These are phyloP conservation scores for Oscheius sp. DNA, from an alignment of 2,888 invertebrate genomes.

Conservation along the genomic window DNA sequence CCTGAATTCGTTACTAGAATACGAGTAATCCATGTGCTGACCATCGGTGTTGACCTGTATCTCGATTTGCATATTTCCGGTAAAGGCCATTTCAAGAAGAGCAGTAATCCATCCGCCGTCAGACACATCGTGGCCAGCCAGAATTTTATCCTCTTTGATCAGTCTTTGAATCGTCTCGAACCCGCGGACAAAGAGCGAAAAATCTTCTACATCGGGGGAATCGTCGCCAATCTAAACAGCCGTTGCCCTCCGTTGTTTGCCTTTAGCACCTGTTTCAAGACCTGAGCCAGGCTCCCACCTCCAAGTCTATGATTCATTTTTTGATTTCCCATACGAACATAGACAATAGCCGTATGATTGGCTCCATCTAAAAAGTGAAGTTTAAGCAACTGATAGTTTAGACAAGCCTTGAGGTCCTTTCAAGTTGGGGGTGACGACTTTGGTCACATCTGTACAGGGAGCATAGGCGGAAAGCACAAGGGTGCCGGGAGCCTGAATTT, in stretches of 20 bases:
- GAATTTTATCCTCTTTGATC: slow-evolving; percentile 46
- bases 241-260: not conserved
- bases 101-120: slow-evolving; percentile 94
- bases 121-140: slow-evolving; percentile 87
- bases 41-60: slow-evolving; percentile 48
- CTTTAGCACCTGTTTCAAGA: slow-evolving; percentile 80
- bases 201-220: slow-evolving; percentile 85
- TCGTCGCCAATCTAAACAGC: slow-evolving; percentile 79
- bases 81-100: slow-evolving; percentile 94
- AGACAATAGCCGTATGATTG: slow-evolving; percentile 79
- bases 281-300: slow-evolving; percentile 92
- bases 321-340: slow-evolving; percentile 82
- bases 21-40: not conserved
- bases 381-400: not conserved
- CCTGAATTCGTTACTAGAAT: too few relatives aligned
- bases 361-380: not conserved
- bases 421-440: slow-evolving; percentile 89
- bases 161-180: slow-evolving; percentile 88
- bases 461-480: slow-evolving; percentile 96
- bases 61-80: slow-evolving; percentile 79
- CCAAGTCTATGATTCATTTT: slow-evolving; percentile 81
- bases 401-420: slow-evolving; percentile 75
- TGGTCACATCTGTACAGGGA: slow-evolving; percentile 89
- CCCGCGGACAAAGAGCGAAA: slow-evolving; percentile 80
- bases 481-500: slow-evolving; percentile 80